Evolutionary conservation across 2,888 invertebrate genomes (phyloP), one percentile per base, ranked within the genome.

Genomic region (Petrolisthes manimaculis): DNA sequence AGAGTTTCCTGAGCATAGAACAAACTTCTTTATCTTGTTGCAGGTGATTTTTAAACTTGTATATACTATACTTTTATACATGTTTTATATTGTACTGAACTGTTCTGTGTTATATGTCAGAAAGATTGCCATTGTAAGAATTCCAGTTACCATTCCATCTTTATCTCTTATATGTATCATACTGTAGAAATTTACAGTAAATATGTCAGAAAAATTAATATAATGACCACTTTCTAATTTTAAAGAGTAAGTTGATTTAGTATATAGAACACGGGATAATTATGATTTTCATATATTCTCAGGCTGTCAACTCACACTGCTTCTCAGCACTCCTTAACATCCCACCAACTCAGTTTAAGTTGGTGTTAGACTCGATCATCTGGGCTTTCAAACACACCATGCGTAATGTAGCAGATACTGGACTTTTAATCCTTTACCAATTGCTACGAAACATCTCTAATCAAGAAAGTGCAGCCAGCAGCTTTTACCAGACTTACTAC

Each of bases 311-410:
- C 93, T 96, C 96, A 91, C 96, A 98, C 93, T 99, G 99, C 94
- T 99, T 99, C 94, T 96, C 97, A 93, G 98, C 99, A 93, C 97
- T 99, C 94, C 95, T 99, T 92, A 96, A 96, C 93, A 98, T 99
- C 94, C 97, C 98, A 91, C 97, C 98, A 92, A 96, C 97, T 91
- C 98, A 99, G 94, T 99, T 99, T 93, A 98, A 98, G 93, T 95
- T 99, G 92, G 98, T 99, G 90, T 95, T 99, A 92, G 99, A 99
- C 94, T 98, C 99, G 90, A 97, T 99, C 92, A 98, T 99, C 92
- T 99, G 99, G 99, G 99, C 99, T 91, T 99, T 99, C 94, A 99
- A 99, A 93, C 99, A 99, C 93, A 99, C 99, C 69, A 99, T 99
- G 99, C 95, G 99, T 92, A 99, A 99, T 94, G 99, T 99, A 21